Evolutionary conservation across 2,797 vertebrate genomes (phyloP), one percentile per base, ranked within the genome.

Genomic region (Enteromius anoplus): DNA sequence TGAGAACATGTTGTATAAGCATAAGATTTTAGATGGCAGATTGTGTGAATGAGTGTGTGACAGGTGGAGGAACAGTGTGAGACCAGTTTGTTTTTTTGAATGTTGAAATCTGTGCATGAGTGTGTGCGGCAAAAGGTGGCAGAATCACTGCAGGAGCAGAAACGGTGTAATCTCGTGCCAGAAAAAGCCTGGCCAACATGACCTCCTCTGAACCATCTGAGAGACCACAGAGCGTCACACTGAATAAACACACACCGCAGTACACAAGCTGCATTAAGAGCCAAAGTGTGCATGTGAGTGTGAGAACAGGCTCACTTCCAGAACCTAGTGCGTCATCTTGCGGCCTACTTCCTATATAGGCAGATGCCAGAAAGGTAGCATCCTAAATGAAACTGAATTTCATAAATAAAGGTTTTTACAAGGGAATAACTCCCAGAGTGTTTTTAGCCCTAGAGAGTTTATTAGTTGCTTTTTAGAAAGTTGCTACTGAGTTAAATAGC

Each of bases 41-140:
- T 23, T 55, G 83, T 83, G 87, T 84, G 89, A 89, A 91, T 88
- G 78, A 78, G 85, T 81, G 53, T 79, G 82, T 42, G 58, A 64
- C 75, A 77, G 55, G 58, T 64, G 58, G 15, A 40, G 34, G 17
- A 23, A 62, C 58, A 14, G 58, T 64, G 8, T 32, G 55, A 77
- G 55, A 76, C 86, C 69, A 84, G 88, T 65, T 75, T 88, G 85
- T 26, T 82, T 88, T 90, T 89, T 90, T 88, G 81, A 80, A 86
- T 81, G 83, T 66, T 23, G 14, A 32, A 51, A 51, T 65, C 34
- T 66, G 3, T 80, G 62, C 29, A 42, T 55, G 26, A 1, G 73
- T 19, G 2, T 55, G 42, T 9, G 23, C 55, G 58, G 19, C 5
- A 79, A 75, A 77, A 80, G 85, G 85, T 83, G 77, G 45, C 65